phyloP scores from a whole-genome alignment of 1,140 invertebrate species.

The Oncopodura yosiiana region DNA sequence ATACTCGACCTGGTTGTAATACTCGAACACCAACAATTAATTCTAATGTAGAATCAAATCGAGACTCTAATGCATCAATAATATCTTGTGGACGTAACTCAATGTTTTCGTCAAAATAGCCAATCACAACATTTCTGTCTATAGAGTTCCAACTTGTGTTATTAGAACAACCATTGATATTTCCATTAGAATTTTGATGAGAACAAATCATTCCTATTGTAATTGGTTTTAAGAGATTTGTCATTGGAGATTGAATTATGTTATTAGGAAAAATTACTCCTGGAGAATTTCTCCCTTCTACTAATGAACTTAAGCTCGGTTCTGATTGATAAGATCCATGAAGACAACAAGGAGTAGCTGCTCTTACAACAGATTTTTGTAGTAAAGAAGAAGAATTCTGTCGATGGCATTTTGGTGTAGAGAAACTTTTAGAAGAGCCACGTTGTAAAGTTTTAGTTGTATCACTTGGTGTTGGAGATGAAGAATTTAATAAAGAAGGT shows the following conservation, averaged over 20 bases:
- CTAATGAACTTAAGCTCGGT: conserved; percentile 8
- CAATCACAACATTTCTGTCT: conserved; percentile 31
- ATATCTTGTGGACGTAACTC: conserved; percentile 39
- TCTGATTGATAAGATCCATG: conserved; percentile 17
- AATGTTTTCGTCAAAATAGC: conserved; percentile 22
- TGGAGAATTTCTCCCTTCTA: background rate
- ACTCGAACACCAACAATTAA: conserved; percentile 38
- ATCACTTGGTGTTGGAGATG: too few relatives aligned
- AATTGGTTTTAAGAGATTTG: too few relatives aligned
- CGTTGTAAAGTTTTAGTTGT: background rate
- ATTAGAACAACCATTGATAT: too few relatives aligned
- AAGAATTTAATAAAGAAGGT: too few relatives aligned
- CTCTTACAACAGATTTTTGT: background rate
- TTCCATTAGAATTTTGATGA: too few relatives aligned
- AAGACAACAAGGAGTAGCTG: background rate
- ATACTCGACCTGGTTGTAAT: conserved; percentile 24
- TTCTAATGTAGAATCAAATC: conserved; percentile 37
- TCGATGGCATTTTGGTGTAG: background rate
- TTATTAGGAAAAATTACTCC: too few relatives aligned
- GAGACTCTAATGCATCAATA: conserved; percentile 40
- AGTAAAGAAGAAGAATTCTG: background rate
- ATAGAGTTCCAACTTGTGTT: conserved; percentile 28
- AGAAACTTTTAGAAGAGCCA: background rate
- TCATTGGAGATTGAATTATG: too few relatives aligned
- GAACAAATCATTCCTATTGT: too few relatives aligned